phyloP scores from a whole-genome alignment of 2,888 invertebrate genomes.

The Carpatolechia fugitivella region DNA sequence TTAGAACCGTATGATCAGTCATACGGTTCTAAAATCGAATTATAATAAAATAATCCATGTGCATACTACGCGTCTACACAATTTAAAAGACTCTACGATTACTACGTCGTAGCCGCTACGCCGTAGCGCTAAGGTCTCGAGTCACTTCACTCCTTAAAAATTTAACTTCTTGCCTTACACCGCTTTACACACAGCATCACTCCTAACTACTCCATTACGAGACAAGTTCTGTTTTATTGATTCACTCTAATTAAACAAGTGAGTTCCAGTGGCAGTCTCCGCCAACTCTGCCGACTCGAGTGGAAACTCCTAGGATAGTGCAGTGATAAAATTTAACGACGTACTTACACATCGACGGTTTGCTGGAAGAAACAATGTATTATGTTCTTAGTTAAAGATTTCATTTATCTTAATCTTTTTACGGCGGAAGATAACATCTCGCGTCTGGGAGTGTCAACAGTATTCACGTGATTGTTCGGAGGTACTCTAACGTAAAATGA shows the following conservation, averaged over 20 bases:
- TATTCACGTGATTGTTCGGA: neutral
- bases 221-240: constrained; percentile 33
- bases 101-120: too few species aligned
- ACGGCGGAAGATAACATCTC: neutral
- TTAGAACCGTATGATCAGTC: too few species aligned
- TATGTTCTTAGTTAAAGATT: neutral
- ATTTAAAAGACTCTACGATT: too few species aligned
- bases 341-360: constrained; percentile 1
- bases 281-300: neutral
- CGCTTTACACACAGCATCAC: neutral
- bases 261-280: neutral
- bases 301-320: constrained; percentile 1
- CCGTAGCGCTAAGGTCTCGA: neutral
- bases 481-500: neutral
- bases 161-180: neutral
- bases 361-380: constrained; percentile 1
- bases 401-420: constrained; percentile 1
- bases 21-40: too few species aligned
- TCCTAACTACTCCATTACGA: constrained; percentile 37
- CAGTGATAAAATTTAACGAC: constrained; percentile 8
- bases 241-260: constrained; percentile 20
- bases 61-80: too few species aligned
- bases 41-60: too few species aligned
- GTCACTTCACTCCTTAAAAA: neutral
- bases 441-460: neutral